phyloP scores from a whole-genome alignment of 2,113 vertebrate species.

The Chloebia gouldiae region DNA sequence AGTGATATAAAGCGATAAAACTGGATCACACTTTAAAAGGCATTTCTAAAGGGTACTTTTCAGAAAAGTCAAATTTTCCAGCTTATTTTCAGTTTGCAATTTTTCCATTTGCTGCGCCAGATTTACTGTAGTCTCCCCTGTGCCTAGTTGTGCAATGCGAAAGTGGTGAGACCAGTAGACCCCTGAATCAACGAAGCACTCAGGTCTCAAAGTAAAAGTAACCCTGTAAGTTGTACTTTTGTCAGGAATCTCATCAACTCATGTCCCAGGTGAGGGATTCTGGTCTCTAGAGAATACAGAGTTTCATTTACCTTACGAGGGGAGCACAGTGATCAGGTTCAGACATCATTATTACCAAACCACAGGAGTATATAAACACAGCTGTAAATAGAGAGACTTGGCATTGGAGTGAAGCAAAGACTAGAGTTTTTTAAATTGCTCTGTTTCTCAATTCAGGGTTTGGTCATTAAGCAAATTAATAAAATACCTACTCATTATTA shows the following conservation, averaged over 20 bases:
- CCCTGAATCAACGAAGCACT: constrained; percentile 68
- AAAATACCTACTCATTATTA: background rate
- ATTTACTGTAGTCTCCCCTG: background rate
- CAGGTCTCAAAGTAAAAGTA: constrained; percentile 72
- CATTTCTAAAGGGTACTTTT: background rate
- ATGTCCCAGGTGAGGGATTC: constrained; percentile 52
- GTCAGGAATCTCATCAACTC: constrained; percentile 47
- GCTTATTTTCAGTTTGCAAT: background rate
- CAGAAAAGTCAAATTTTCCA: background rate
- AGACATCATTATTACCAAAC: background rate
- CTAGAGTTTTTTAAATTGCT: background rate
- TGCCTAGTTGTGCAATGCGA: background rate
- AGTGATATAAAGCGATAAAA: background rate
- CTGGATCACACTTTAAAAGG: background rate
- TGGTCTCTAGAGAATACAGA: background rate
- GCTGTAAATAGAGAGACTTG: background rate
- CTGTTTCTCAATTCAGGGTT: background rate
- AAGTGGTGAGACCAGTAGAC: constrained; percentile 70
- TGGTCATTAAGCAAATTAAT: background rate
- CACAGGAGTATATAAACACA: background rate
- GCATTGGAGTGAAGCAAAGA: background rate
- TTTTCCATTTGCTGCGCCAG: constrained; percentile 20
- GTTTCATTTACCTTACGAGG: background rate
- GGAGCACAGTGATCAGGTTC: background rate
- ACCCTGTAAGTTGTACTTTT: constrained; percentile 68